Conservation (phyloP, 2,113 vertebrate genomes). For the Oreochromis niloticus region DNA sequence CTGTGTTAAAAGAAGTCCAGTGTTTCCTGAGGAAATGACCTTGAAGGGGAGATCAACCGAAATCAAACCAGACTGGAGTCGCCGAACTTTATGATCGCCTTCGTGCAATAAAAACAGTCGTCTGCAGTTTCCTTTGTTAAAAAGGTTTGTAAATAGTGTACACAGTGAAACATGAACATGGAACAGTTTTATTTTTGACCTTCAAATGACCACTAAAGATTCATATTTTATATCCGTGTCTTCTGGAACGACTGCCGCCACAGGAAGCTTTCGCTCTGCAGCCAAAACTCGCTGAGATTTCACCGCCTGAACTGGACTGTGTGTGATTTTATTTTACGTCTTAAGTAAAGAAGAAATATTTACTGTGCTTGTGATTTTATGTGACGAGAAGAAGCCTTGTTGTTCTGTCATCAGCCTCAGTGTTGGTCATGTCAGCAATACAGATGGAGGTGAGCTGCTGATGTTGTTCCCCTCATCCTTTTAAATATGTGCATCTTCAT, state of each 20-base stretch:
- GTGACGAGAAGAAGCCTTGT: not conserved
- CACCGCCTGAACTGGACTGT: not conserved
- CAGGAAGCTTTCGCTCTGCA: not conserved
- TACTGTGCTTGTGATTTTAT: not conserved
- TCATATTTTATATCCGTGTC: not conserved
- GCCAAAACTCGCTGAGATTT: constrained; percentile 16
- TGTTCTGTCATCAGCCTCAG: not conserved
- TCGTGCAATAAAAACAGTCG: not conserved
- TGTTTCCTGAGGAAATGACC: not conserved
- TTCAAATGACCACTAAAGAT: constrained; percentile 40
- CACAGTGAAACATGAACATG: not conserved
- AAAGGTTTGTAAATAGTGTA: constrained; percentile 28
- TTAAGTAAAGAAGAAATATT: not conserved
- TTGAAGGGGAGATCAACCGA: not conserved
- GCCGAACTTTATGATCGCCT: not conserved
- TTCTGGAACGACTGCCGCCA: not conserved
- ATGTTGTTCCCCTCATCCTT: not conserved
- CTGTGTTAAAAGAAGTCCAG: not conserved
- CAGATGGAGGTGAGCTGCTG: not conserved
- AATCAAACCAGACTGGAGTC: not conserved
- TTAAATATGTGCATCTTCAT: not conserved
- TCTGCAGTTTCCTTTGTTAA: not conserved
- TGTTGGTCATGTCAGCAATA: not conserved
- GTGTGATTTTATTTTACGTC: not conserved
- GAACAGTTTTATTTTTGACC: constrained; percentile 5